Evolutionary conservation across 2,113 vertebrate genomes (phyloP).

Genomic region (Ivindomyrus marchei): DNA sequence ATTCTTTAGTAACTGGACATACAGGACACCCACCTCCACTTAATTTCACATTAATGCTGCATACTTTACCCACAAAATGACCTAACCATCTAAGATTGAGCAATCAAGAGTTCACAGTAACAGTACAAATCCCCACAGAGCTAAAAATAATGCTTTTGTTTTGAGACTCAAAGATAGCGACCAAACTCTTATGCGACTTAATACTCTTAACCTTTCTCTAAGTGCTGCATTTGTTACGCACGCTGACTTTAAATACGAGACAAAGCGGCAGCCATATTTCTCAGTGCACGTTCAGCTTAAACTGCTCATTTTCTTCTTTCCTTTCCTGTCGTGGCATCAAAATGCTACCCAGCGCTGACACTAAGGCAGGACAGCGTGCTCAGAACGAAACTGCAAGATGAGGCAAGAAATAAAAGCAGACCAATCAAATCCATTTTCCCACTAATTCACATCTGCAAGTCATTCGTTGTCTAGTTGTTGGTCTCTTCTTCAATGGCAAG

Average conservation of each 20-base stretch:
- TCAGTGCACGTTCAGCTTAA: not conserved
- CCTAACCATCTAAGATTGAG: not conserved
- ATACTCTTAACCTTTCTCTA: not conserved
- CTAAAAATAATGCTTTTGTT: conserved; percentile 2
- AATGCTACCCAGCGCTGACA: not conserved
- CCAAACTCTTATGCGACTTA: not conserved
- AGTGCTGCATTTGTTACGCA: not conserved
- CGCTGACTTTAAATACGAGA: not conserved
- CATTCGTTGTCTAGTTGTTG: not conserved
- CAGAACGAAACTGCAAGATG: not conserved
- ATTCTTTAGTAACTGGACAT: not conserved
- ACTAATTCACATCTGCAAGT: not conserved
- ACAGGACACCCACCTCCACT: not conserved
- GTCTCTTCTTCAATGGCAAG: not conserved
- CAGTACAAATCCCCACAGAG: not conserved
- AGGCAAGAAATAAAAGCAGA: not conserved
- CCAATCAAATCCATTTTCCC: not conserved
- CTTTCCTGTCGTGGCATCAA: not conserved
- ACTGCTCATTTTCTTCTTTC: not conserved
- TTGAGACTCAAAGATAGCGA: not conserved
- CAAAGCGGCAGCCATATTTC: not conserved
- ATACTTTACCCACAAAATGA: not conserved
- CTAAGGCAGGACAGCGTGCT: not conserved
- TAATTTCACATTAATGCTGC: not conserved
- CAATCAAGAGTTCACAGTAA: not conserved